These are phyloP conservation scores for Helicoverpa zea DNA, from an alignment of 1,140 invertebrate genomes.

Conservation along the genomic window DNA sequence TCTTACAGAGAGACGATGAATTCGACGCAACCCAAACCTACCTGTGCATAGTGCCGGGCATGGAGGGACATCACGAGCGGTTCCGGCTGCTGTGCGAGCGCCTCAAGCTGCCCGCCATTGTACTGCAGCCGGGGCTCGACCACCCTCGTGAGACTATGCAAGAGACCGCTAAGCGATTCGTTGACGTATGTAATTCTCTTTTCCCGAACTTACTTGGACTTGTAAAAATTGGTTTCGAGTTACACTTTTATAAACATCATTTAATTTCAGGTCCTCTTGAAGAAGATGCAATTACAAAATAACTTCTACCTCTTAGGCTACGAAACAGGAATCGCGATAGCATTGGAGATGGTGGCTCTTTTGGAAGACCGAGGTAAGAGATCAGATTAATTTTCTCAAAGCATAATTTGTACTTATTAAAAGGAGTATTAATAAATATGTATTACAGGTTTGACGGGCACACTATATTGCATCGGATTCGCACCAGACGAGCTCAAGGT, in stretches of 20 bases:
- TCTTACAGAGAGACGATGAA: slow-evolving; percentile 64
- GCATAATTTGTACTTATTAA: neutral
- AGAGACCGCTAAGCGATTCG: slow-evolving; percentile 51
- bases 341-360: slow-evolving; percentile 72
- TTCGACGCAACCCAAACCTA: slow-evolving; percentile 59
- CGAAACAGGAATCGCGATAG: slow-evolving; percentile 68
- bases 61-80: too few species aligned
- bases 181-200: slow-evolving; percentile 47
- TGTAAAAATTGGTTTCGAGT: too few species aligned
- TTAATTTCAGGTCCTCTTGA: slow-evolving; percentile 56
- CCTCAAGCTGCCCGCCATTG: slow-evolving; percentile 64
- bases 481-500: slow-evolving; percentile 62
- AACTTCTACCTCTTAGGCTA: slow-evolving; percentile 72
- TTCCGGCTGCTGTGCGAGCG: slow-evolving; percentile 59
- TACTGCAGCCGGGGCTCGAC: slow-evolving; percentile 65
- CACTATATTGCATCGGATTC: slow-evolving; percentile 69
- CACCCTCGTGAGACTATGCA: slow-evolving; percentile 35
- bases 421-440: slow-evolving; percentile 1
- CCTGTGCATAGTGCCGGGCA: slow-evolving; percentile 45
- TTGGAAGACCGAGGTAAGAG: slow-evolving; percentile 70
- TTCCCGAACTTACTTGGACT: too few species aligned
- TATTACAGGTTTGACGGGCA: slow-evolving; percentile 68
- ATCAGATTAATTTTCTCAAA: neutral
- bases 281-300: slow-evolving; percentile 59
- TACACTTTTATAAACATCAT: too few species aligned